phyloP scores from a whole-genome alignment of 2,797 vertebrate species.

The Spheniscus humboldti region DNA sequence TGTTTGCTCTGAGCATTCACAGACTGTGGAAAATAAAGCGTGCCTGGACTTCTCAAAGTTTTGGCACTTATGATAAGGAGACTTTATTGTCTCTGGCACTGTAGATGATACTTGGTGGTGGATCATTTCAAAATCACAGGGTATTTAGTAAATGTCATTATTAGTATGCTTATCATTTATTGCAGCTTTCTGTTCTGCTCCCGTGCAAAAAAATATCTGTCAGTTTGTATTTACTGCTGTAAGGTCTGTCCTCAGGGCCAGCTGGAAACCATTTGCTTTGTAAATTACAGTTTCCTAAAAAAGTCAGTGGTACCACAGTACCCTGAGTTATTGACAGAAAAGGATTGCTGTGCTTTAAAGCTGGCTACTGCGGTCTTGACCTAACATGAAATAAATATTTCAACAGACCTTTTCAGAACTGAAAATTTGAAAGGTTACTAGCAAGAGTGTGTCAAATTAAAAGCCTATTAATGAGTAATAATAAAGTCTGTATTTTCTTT shows the following conservation, averaged over 20 bases:
- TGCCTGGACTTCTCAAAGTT: neutral
- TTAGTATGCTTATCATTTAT: neutral
- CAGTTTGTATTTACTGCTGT: neutral
- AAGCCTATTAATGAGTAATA: neutral
- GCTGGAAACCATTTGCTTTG: neutral
- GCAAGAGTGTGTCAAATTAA: neutral
- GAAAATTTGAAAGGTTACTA: neutral
- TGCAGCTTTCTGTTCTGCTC: neutral
- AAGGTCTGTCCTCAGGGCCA: neutral
- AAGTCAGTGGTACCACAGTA: neutral
- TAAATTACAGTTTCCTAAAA: constrained; percentile 19
- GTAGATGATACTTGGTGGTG: neutral
- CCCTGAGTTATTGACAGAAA: neutral
- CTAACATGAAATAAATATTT: neutral
- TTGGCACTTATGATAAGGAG: neutral
- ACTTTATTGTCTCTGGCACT: neutral
- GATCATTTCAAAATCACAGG: neutral
- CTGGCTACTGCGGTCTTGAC: neutral
- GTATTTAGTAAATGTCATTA: neutral
- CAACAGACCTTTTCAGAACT: neutral
- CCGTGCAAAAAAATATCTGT: neutral
- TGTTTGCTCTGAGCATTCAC: neutral
- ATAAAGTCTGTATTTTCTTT: neutral
- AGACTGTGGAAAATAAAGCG: neutral
- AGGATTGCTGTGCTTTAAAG: neutral